These are phyloP conservation scores for Tipula unca DNA, from an alignment of 2,888 invertebrate genomes.

Conservation along the genomic window DNA sequence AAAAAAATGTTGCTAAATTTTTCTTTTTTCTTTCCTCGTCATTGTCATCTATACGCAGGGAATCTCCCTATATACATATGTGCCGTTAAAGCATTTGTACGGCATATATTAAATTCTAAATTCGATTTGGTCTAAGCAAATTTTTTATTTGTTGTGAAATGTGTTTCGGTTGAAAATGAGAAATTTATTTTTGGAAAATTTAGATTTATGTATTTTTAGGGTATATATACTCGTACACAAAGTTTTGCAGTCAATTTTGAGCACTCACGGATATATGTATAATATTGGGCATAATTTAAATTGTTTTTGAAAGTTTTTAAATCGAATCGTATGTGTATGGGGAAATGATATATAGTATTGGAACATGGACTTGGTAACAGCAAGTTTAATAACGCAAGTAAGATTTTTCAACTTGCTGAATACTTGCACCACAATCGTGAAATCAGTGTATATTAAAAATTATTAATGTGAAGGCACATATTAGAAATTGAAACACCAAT, in stretches of 20 bases:
- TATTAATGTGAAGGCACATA: too few relatives aligned
- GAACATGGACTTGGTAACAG: too few relatives aligned
- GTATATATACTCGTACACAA: background rate
- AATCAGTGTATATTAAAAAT: too few relatives aligned
- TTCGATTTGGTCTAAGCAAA: background rate
- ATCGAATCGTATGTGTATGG: too few relatives aligned
- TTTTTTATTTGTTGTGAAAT: background rate
- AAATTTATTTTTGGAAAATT: background rate
- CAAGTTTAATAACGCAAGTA: too few relatives aligned
- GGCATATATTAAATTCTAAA: background rate
- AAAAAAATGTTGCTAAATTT: background rate
- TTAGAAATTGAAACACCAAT: too few relatives aligned
- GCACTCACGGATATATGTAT: background rate
- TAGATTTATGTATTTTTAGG: background rate
- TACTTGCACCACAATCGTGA: too few relatives aligned
- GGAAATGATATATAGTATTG: too few relatives aligned
- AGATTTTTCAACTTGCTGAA: too few relatives aligned
- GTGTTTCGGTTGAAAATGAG: background rate
- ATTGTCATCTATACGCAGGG: background rate
- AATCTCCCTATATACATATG: background rate
- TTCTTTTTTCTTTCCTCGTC: background rate
- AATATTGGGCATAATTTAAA: background rate
- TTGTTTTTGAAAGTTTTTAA: too few relatives aligned
- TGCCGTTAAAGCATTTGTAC: background rate
- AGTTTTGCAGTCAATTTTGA: background rate